Conservation (phyloP, 2,113 vertebrate genomes). For the Phrynocephalus versicolor region DNA sequence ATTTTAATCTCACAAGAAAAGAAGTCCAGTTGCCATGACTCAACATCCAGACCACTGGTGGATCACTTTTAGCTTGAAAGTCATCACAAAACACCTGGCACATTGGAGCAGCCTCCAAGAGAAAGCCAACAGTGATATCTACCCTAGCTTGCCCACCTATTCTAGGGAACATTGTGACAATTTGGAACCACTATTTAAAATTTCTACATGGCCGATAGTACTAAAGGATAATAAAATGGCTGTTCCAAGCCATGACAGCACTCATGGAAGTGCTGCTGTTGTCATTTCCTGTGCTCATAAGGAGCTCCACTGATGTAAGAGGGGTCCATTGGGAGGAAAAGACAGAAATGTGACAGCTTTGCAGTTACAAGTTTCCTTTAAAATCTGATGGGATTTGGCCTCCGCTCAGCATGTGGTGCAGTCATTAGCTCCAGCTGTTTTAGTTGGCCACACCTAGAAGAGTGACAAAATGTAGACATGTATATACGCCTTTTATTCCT, state of each 20-base stretch:
- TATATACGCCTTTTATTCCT: not conserved
- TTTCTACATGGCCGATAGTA: not conserved
- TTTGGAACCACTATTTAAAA: not conserved
- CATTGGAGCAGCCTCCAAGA: no score
- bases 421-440: constrained; percentile 20
- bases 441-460: not conserved
- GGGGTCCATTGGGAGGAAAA: not conserved
- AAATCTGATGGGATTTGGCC: no score
- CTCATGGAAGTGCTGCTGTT: not conserved
- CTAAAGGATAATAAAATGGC: not conserved
- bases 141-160: no score
- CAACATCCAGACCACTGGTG: no score
- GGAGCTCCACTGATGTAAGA: not conserved
- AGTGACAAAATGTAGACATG: constrained; percentile 5
- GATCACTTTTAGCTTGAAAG: not conserved
- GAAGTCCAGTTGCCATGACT: no score
- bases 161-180: no score
- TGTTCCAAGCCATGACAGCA: not conserved
- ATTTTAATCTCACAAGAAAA: no score
- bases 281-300: not conserved
- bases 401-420: not conserved
- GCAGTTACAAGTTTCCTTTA: no score
- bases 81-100: not conserved
- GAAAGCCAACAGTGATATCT: no score
- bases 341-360: no score